Percentiles rank a stretch among this genome's conserved stretches.
These are phyloP conservation scores for Sturnus vulgaris DNA, from an alignment of 2,113 vertebrate species.

Conservation along the genomic window DNA sequence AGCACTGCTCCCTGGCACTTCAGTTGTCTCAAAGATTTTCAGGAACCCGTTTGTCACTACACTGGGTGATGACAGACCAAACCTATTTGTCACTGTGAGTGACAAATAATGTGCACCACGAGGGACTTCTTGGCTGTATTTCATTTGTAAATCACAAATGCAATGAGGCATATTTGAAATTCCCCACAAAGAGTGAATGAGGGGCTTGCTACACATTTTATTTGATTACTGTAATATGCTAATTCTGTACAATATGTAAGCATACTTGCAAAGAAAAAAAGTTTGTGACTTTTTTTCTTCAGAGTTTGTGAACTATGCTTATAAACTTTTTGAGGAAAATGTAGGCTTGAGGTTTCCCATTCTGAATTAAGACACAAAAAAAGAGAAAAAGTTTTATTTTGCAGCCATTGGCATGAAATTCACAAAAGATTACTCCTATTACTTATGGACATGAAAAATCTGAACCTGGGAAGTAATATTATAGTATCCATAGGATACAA, in stretches of 20 bases:
- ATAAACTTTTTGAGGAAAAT: not conserved
- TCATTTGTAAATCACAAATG: slow-evolving; percentile 46
- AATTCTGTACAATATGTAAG: not conserved
- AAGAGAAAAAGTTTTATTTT: not conserved
- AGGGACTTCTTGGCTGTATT: not conserved
- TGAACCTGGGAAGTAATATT: not conserved
- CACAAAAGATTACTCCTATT: not conserved
- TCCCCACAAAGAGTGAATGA: not conserved
- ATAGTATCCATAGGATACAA: not conserved
- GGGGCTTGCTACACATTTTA: not conserved
- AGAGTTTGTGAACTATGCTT: not conserved
- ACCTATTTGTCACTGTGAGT: slow-evolving; percentile 19
- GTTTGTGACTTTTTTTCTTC: not conserved
- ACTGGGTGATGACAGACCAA: slow-evolving; percentile 22
- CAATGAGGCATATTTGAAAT: not conserved
- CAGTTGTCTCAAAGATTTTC: slow-evolving; percentile 6
- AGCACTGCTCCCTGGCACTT: not conserved
- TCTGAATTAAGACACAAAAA: not conserved
- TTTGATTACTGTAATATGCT: not conserved
- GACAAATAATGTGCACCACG: slow-evolving; percentile 38
- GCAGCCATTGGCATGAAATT: not conserved
- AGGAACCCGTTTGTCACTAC: slow-evolving; percentile 25
- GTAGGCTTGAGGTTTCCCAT: not conserved
- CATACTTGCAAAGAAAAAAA: not conserved
- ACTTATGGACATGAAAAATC: not conserved